Evolutionary conservation across 1,140 invertebrate genomes (phyloP).

Genomic region (Bombus picipes): DNA sequence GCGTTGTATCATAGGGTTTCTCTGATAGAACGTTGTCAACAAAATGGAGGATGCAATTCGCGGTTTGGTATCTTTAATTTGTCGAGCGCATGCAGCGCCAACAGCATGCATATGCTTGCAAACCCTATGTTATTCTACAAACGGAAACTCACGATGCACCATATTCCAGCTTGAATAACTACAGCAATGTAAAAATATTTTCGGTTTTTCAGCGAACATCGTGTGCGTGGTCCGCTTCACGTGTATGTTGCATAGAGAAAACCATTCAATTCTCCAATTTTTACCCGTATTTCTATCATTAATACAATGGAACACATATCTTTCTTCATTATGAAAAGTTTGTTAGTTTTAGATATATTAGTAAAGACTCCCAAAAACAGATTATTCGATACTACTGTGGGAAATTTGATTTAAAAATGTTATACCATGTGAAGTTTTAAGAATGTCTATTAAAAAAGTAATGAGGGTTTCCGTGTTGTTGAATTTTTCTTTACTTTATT

Average conservation of each 20-base stretch:
- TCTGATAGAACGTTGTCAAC: slow-evolving; percentile 15
- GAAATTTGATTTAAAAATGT: background rate
- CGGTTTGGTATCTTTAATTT: slow-evolving; percentile 60
- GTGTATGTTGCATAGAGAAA: background rate
- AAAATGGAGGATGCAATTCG: slow-evolving; percentile 19
- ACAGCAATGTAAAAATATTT: slow-evolving; percentile 25
- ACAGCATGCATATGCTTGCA: slow-evolving; percentile 39
- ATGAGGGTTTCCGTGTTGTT: background rate
- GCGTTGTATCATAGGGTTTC: background rate
- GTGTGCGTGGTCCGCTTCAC: background rate
- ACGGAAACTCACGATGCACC: slow-evolving; percentile 41
- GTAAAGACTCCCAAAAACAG: background rate
- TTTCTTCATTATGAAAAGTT: background rate
- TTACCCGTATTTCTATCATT: background rate
- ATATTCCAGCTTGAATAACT: slow-evolving; percentile 47
- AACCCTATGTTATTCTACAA: slow-evolving; percentile 35
- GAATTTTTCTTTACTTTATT: background rate
- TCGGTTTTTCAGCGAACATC: background rate
- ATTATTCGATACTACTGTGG: too few species aligned
- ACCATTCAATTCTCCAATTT: background rate
- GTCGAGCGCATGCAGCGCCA: slow-evolving; percentile 21
- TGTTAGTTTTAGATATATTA: background rate
- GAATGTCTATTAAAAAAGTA: background rate
- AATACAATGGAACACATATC: background rate
- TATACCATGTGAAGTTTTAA: background rate